Evolutionary conservation across 2,797 vertebrate genomes (phyloP).

Genomic region (Sebastes baramenuke): DNA sequence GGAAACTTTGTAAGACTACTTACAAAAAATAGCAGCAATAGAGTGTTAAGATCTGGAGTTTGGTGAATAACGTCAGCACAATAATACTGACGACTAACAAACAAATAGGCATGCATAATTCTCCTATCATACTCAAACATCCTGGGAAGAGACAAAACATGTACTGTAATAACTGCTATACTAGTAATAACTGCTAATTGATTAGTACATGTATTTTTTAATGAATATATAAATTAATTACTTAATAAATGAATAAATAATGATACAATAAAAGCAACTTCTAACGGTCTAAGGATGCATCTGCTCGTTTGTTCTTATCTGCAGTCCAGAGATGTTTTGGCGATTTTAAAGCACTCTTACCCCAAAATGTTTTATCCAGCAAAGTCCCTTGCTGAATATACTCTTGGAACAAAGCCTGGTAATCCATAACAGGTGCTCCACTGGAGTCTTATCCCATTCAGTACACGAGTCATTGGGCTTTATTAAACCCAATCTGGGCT

Average conservation of each 20-base stretch:
- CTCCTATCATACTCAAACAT: not conserved
- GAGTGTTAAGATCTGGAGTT: not conserved
- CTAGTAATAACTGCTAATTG: not conserved
- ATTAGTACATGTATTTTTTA: not conserved
- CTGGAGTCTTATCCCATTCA: conserved; percentile 60
- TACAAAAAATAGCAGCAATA: not conserved
- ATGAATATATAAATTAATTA: not conserved
- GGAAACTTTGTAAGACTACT: not conserved
- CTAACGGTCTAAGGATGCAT: not conserved
- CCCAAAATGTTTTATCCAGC: conserved; percentile 55
- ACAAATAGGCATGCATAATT: not conserved
- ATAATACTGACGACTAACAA: not conserved
- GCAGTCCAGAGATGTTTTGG: conserved; percentile 28
- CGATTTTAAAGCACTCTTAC: conserved; percentile 56
- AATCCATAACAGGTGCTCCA: conserved; percentile 81
- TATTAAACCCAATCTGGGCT: conserved; percentile 71
- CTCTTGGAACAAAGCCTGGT: conserved; percentile 74
- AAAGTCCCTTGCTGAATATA: conserved; percentile 57
- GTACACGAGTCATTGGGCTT: conserved; percentile 69
- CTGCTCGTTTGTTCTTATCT: conserved; percentile 27
- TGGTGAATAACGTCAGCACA: not conserved
- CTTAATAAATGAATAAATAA: not conserved
- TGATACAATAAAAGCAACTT: not conserved
- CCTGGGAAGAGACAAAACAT: not conserved
- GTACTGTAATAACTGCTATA: not conserved